Base-by-base conservation (phyloP, 2,888 invertebrate genomes). In the Crematogaster levior region DNA sequence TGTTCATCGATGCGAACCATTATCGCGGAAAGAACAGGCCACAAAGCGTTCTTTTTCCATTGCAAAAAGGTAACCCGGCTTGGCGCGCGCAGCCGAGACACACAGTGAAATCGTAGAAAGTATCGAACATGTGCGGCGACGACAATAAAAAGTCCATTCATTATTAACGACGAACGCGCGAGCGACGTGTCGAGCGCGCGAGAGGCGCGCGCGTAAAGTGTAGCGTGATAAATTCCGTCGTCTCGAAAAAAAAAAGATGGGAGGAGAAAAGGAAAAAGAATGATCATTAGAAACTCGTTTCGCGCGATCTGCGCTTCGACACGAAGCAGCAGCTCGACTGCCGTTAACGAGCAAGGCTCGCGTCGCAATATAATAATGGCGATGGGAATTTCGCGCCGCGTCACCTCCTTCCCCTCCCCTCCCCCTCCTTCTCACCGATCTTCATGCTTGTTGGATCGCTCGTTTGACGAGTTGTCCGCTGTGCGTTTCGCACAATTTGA, bases 251-350 rank as follows among this genome's bases (percentile, higher is more conserved):
- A 72, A 73, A 27, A 7, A 10, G 24, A 5, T 0, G 48, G 21
- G 40, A 40, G 21, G 27, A 77, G 66, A 30, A 21, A 43, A 40
- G 21, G 40, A 65, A 75, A 56, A 27, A 74, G 81, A 84, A 80
- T 34, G 82, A 86, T 77, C 85, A 53, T 85, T 85, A 82, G 88
- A 73, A 82, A 84, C 86, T 86, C 86, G 86, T 86, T 84, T 86
- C 73, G 66, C 66, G 83, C 81, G 58, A 85, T 60, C 70, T 65
- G 63, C 80, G 83, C 65, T 81, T 60, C 61, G 56, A 51, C 73
- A 82, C 81, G 81, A 60, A 51, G 73, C 46, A 46, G 84, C 63
- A 80, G 81, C 84, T 79, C 72, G 27, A 27, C 86, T 82, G 27
- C 75, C 70, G 77, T 77, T 77, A 77, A 77, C 77, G 77, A 77